Evolutionary conservation across 1,140 invertebrate genomes (phyloP).

Genomic region (Globodera rostochiensis): DNA sequence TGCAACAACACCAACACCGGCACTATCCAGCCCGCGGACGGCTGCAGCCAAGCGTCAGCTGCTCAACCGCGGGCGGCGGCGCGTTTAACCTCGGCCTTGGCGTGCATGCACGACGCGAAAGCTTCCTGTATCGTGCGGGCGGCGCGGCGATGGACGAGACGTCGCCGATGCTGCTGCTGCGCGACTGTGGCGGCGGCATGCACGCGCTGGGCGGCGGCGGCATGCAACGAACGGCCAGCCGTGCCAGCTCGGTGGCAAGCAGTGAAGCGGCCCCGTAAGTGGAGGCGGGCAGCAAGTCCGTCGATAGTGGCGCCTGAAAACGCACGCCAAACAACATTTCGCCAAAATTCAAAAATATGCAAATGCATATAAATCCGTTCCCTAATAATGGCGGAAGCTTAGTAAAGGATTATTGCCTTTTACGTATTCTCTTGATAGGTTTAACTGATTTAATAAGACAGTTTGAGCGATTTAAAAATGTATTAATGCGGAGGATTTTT

Average conservation of each 20-base stretch:
- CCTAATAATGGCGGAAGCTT: too few species aligned
- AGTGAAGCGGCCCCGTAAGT: slow-evolving; percentile 22
- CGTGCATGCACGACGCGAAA: slow-evolving; percentile 54
- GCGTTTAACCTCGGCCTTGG: slow-evolving; percentile 16
- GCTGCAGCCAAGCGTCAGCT: slow-evolving; percentile 18
- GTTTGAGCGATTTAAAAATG: too few species aligned
- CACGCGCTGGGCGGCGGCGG: slow-evolving; percentile 20
- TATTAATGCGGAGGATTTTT: too few species aligned
- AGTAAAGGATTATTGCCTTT: too few species aligned
- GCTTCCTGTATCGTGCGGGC: slow-evolving; percentile 56
- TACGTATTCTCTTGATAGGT: too few species aligned
- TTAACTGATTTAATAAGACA: too few species aligned
- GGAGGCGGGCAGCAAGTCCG: neutral
- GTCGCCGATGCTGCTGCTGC: neutral
- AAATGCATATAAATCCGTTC: too few species aligned
- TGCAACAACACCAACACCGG: neutral
- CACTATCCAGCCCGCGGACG: slow-evolving; percentile 9
- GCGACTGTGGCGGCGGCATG: slow-evolving; percentile 11
- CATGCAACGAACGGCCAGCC: slow-evolving; percentile 52
- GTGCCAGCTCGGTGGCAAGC: slow-evolving; percentile 59
- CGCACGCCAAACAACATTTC: too few species aligned
- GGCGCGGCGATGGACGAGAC: neutral
- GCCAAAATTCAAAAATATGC: too few species aligned
- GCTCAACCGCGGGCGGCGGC: slow-evolving; percentile 10
- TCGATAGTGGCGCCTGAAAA: too few species aligned